phyloP scores from a whole-genome alignment of 2,888 invertebrate genomes.

The Baronia brevicornis region DNA sequence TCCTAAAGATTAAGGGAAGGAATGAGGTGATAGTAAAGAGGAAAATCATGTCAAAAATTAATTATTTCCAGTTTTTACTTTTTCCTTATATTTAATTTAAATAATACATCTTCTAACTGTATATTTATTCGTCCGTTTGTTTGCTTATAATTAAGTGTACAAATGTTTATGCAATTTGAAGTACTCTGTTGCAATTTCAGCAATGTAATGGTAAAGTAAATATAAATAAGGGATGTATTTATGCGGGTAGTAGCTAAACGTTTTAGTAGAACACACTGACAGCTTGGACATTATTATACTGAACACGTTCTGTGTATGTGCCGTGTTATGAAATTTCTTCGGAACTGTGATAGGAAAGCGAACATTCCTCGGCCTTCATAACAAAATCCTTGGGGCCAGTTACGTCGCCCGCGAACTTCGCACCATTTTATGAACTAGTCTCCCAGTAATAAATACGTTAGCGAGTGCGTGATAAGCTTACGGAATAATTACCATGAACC shows the following conservation, averaged over 20 bases:
- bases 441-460: slow-evolving; percentile 27
- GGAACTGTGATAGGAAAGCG: slow-evolving; percentile 9
- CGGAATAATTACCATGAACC: slow-evolving; percentile 32
- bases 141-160: no score
- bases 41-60: no score
- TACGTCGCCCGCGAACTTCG: slow-evolving; percentile 26
- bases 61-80: no score
- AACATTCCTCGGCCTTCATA: not conserved
- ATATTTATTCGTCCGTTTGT: no score
- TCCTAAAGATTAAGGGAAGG: no score
- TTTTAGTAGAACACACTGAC: slow-evolving; percentile 6
- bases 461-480: slow-evolving; percentile 31
- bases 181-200: no score
- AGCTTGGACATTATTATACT: slow-evolving; percentile 5
- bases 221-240: no score
- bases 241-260: slow-evolving; percentile 8
- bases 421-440: slow-evolving; percentile 22
- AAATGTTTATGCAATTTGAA: no score
- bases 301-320: slow-evolving; percentile 7
- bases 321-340: slow-evolving; percentile 8
- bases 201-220: no score
- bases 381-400: slow-evolving; percentile 1
- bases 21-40: no score
- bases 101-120: no score
- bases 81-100: no score